Evolutionary conservation across 64 coral and sea anemone species (phyloP), one percentile per base, ranked within the genome.

Genomic region (Anthopleura sola): DNA sequence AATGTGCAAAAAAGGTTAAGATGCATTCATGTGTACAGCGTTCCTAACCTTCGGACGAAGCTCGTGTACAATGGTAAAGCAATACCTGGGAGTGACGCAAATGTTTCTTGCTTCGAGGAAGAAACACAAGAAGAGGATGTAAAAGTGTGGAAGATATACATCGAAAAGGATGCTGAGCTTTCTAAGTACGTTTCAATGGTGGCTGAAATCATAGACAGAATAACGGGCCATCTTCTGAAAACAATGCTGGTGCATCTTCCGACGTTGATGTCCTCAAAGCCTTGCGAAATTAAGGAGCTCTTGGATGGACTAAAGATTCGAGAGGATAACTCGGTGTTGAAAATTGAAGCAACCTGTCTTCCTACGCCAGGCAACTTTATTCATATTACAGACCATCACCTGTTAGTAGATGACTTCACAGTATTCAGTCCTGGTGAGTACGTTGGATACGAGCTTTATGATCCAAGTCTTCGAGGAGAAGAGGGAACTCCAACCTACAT

Each of bases 351-450:
- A 20, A 37, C 20, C 40, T 47, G 38, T 28, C 51, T 88, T 13
- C 93, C 89, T 20, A 23, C 87, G 37, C 85, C 85, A 23, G 93
- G 93, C 32, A 58, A 28, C 18, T 95, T 91, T 33, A 88, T 95
- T 53, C 89, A 84, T 46, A 58, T 91, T 29, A 74, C 84, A 16
- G 80, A 90, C 48, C 79, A 90, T 69, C 88, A 90, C 49, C 62
- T 90, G 13, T 48, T 90, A 3, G 49, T 68, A 49, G 82, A 90
- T 64, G 79, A 80, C 37, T 90, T 90, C 47, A 57, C 57, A 75
- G 57, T 60, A 37, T 84, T 90, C 24, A 24, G 9, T 5, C 62
- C 80, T 31, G 64, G 88, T 39, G 88, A 90, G n/a, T 90, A 90
- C 60, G 88, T 90, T 23, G 88, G 46, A 0, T 90, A 83, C 1